Base-by-base conservation (phyloP, 2,797 vertebrate genomes). In the Peromyscus aztecus region DNA sequence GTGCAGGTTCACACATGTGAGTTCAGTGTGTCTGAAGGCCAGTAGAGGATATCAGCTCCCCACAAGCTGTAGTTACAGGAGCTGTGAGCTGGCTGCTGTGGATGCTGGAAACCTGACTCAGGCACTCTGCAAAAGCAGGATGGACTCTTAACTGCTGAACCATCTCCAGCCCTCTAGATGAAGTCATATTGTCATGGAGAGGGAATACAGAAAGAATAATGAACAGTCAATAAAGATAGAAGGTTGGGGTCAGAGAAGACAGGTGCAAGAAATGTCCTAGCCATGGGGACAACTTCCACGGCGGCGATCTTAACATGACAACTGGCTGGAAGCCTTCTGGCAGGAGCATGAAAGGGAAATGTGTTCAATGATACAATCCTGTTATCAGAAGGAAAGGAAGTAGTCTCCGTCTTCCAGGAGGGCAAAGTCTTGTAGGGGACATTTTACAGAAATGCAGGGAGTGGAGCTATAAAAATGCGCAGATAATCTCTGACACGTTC, bases 261-360 rank as follows among this genome's bases (percentile, higher is more conserved):
- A 73, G n/a, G 46, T 88, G 43, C 57, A 77, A 90, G 81, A 92
- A 89, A 94, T 29, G 31, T 34, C 57, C 57, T 91, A 90, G 93
- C 65, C 43, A 78, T 0, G 17, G 67, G 37, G 73, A 65, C 46
- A 49, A 16, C 0, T 91, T 40, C 37, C 73, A 55, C 31, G 61
- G 12, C 14, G 57, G 43, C 61, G 65, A 94, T 69, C 57, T 86
- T 40, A 81, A 61, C 49, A 87, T 4, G n/a, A 88, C 61, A 84
- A 78, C 57, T 94, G 89, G 92, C 67, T 71, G 65, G 86, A 92
- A 90, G 65, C 46, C 89, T 96, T 13, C 57, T 40, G 63, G 82
- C 29, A 43, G 3, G 12, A 46, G 24, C 14, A 9, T 19, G 49
- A 82, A 94, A 82, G 57, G 85, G 37, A 94, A 94, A 63, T 63